These are phyloP conservation scores for Sarcophaga variegata DNA, from an alignment of 2,888 invertebrate species.

Conservation along the genomic window DNA sequence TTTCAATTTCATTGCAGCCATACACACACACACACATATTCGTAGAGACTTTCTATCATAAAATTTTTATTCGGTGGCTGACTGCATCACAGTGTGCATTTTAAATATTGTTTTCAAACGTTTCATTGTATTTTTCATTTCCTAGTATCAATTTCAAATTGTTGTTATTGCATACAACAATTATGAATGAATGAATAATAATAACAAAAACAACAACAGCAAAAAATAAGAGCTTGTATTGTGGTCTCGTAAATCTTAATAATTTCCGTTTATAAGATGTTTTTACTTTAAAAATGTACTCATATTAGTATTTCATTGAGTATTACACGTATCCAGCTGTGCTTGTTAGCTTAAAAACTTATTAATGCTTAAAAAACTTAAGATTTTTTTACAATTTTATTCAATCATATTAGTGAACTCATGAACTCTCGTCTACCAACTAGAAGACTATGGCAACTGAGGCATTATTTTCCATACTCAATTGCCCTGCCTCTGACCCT, in stretches of 20 bases:
- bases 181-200: not conserved
- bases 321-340: too few relatives aligned
- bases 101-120: not conserved
- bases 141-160: slow-evolving; percentile 52
- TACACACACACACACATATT: not conserved
- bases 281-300: not conserved
- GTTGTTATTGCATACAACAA: not conserved
- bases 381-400: too few relatives aligned
- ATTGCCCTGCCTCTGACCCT: too few relatives aligned
- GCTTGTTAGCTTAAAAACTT: too few relatives aligned
- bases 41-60: not conserved
- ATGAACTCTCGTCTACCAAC: too few relatives aligned
- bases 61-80: not conserved
- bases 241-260: not conserved
- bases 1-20: slow-evolving; percentile 27
- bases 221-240: not conserved
- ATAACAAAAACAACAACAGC: too few relatives aligned
- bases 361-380: too few relatives aligned
- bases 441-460: too few relatives aligned
- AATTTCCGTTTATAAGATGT: not conserved
- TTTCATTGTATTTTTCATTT: slow-evolving; percentile 32
- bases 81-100: not conserved
- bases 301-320: not conserved
- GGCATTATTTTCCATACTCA: too few relatives aligned
- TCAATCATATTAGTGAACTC: too few relatives aligned